Percentiles rank a stretch among this genome's conserved stretches.
phyloP scores from a whole-genome alignment of 92 coral and sea anemone species.

The Umimayanthus chanpuru region DNA sequence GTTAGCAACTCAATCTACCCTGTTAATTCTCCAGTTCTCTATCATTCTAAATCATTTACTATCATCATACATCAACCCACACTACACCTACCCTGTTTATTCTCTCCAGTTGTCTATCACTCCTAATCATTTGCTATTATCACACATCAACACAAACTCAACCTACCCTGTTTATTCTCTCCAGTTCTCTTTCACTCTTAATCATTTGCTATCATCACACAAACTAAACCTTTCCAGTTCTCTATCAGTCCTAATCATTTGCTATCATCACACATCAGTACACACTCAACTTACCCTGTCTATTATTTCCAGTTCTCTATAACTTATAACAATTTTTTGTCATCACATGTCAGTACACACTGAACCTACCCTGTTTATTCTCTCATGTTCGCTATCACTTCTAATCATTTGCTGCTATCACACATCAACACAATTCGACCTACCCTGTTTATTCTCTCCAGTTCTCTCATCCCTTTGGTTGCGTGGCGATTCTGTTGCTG shows the following conservation, averaged over 20 bases:
- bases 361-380: slow-evolving; percentile 63
- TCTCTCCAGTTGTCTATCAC: too few relatives aligned
- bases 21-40: background rate
- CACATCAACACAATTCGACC: slow-evolving; percentile 7
- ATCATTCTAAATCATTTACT: background rate
- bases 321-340: background rate
- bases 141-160: background rate
- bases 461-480: slow-evolving; percentile 87
- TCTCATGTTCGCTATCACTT: background rate
- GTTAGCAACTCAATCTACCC: slow-evolving; percentile 53
- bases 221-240: slow-evolving; percentile 74
- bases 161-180: slow-evolving; percentile 60
- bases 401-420: background rate
- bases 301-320: background rate
- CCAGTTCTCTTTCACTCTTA: background rate
- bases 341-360: background rate
- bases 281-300: slow-evolving; percentile 56
- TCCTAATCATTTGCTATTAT: background rate
- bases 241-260: slow-evolving; percentile 27
- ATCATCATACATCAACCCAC: background rate
- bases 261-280: background rate
- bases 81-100: slow-evolving; percentile 60
- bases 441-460: slow-evolving; percentile 92
- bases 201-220: background rate
- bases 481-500: slow-evolving; percentile 93